Conservation (phyloP, 2,888 invertebrate genomes). For the Mimumesa dahlbomi region DNA sequence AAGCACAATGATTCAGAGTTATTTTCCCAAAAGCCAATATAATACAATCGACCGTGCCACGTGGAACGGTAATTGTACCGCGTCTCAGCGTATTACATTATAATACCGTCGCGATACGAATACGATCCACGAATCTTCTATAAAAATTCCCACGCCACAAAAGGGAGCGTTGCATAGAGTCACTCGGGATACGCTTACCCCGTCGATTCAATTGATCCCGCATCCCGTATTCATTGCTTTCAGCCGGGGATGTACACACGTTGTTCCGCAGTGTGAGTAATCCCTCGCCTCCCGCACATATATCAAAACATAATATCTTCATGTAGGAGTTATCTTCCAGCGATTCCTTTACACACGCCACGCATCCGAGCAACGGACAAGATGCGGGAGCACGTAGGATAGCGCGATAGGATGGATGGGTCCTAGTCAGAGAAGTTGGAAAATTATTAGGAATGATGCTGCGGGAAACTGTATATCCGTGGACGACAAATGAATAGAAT, state of each 20-base stretch:
- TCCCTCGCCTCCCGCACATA: constrained; percentile 36
- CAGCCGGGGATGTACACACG: constrained; percentile 15
- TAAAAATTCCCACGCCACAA: constrained; percentile 27
- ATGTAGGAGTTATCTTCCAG: constrained; percentile 45
- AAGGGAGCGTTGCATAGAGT: constrained; percentile 2
- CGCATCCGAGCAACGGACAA: constrained; percentile 12
- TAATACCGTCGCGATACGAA: background rate
- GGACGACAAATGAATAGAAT: constrained; percentile 24
- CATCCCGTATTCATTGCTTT: constrained; percentile 38
- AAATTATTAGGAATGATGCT: constrained; percentile 44
- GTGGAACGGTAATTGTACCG: too few species aligned
- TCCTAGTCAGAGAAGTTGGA: constrained; percentile 3
- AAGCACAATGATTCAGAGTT: too few species aligned
- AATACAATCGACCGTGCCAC: too few species aligned
- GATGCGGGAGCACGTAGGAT: constrained; percentile 26
- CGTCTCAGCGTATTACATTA: background rate
- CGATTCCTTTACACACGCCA: constrained; percentile 41
- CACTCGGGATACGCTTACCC: background rate
- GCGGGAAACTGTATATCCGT: background rate
- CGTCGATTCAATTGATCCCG: constrained; percentile 37
- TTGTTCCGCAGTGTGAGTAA: constrained; percentile 37
- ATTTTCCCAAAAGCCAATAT: too few species aligned
- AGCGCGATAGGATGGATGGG: constrained; percentile 22
- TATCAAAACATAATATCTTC: constrained; percentile 55
- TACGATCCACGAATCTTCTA: background rate